Evolutionary conservation across 37 sponge, comb jelly and placozoan species (phyloP), one percentile per base, ranked within the genome.

Genomic region (Cliona cf. orientalis): DNA sequence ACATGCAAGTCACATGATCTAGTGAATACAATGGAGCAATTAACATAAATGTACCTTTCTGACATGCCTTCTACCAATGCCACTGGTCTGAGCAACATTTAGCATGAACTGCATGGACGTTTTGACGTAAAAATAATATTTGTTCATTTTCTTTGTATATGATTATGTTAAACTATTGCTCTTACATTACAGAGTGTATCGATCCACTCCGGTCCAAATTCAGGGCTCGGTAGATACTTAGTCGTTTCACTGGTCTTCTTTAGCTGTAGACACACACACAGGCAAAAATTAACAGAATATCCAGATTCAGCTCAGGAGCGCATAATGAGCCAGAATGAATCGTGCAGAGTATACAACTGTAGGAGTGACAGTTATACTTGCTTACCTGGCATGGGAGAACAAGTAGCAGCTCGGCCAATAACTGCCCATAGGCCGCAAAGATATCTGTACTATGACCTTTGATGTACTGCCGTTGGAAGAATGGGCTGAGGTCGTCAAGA

Each of bases 381-480:
- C 2, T 35, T 42, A 87, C 82, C 85, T 82, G 88, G 49, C 76
- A 76, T 2, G 96, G 90, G 5, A 95, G 77, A 36, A 74, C 84
- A 37, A 95, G 66, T 0, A 79, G 69, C 31, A 95, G 86, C 60
- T 95, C 96, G 1, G 93, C 84, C 35, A 92, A 70, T 25, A 89
- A 86, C 4, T 68, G 65, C 46, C 83, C 80, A 81, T 85, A 95
- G 3, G 80, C 67, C 42, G 40, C 70, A 45, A 95, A 89, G 25
- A 95, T 66, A 74, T 95, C 93, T 55, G 37, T 59, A 0, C 78
- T 46, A 66, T 94, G 88, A 19, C 74, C 80, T 78, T 84, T 91
- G 46, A 89, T 86, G 67, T 82, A 91, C 29, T 89, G 89, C 39
- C 79, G 58, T 69, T 90, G 80, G 80, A 97, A 94, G 87, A 97